These are phyloP conservation scores for Troides oblongomaculatus DNA, from an alignment of 2,888 invertebrate species.

Conservation along the genomic window DNA sequence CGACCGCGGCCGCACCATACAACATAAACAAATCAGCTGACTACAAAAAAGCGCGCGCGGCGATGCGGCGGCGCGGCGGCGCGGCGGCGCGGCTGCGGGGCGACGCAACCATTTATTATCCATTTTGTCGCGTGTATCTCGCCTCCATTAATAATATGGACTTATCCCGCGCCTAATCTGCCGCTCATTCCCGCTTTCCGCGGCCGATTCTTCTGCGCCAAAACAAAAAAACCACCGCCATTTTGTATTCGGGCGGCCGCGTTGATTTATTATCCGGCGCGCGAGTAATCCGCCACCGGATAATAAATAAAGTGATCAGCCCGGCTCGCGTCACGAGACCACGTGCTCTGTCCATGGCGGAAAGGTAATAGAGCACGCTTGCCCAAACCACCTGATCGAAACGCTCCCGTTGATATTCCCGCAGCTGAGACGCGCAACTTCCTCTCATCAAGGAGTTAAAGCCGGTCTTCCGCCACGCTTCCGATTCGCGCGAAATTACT, in stretches of 20 bases:
- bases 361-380: too few species aligned
- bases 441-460: too few species aligned
- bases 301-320: conserved; percentile 48
- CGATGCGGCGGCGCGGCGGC: too few species aligned
- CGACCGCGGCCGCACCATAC: conserved; percentile 22
- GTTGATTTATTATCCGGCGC: conserved; percentile 65
- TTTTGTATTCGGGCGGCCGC: conserved; percentile 56
- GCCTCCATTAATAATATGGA: conserved; percentile 76
- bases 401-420: too few species aligned
- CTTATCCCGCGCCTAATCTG: conserved; percentile 75
- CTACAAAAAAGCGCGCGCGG: conserved; percentile 35
- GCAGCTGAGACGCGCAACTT: too few species aligned
- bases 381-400: too few species aligned
- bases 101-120: conserved; percentile 66
- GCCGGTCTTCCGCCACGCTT: too few species aligned
- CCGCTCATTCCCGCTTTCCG: conserved; percentile 77
- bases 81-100: too few species aligned
- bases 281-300: conserved; percentile 63
- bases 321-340: too few species aligned
- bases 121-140: conserved; percentile 69
- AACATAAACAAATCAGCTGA: conserved; percentile 27
- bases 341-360: too few species aligned
- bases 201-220: conserved; percentile 74
- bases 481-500: too few species aligned
- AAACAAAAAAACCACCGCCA: conserved; percentile 58